These are phyloP conservation scores for Steinernema carpocapsae DNA, from an alignment of 2,888 invertebrate genomes.

Conservation along the genomic window DNA sequence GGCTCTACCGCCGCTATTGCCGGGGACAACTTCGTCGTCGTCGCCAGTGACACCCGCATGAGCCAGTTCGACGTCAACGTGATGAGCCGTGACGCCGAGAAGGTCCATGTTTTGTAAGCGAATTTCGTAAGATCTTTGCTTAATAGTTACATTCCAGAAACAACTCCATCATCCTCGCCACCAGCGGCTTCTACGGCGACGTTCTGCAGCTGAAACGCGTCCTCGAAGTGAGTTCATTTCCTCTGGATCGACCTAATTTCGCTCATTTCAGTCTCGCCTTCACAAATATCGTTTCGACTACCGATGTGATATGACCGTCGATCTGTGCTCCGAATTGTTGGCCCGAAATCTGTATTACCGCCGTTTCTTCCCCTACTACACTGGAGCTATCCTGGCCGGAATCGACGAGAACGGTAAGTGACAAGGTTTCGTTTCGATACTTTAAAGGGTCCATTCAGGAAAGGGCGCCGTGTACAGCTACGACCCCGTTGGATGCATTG, in stretches of 20 bases:
- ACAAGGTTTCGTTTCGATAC: not conserved
- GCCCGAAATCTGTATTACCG: conserved; percentile 93
- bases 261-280: conserved; percentile 58
- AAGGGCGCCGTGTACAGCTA: conserved; percentile 93
- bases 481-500: conserved; percentile 95
- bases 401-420: conserved; percentile 80
- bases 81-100: conserved; percentile 64
- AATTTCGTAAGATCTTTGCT: not conserved
- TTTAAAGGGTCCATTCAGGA: conserved; percentile 70
- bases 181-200: conserved; percentile 97
- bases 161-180: conserved; percentile 84
- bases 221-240: conserved; percentile 51
- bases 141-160: conserved; percentile 72
- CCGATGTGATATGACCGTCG: conserved; percentile 81
- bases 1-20: conserved; percentile 88
- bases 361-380: conserved; percentile 97
- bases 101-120: conserved; percentile 65
- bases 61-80: conserved; percentile 59
- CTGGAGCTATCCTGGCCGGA: conserved; percentile 93
- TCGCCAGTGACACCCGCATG: conserved; percentile 83
- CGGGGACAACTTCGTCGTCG: conserved; percentile 90
- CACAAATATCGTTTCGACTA: conserved; percentile 80
- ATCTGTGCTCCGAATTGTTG: conserved; percentile 91
- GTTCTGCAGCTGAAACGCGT: conserved; percentile 81
- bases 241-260: not conserved